A percentile compares a stretch with the other conserved stretches of the same genome.
Conservation (phyloP, 64 coral and sea anemone genomes). For the Porites australiensis region DNA sequence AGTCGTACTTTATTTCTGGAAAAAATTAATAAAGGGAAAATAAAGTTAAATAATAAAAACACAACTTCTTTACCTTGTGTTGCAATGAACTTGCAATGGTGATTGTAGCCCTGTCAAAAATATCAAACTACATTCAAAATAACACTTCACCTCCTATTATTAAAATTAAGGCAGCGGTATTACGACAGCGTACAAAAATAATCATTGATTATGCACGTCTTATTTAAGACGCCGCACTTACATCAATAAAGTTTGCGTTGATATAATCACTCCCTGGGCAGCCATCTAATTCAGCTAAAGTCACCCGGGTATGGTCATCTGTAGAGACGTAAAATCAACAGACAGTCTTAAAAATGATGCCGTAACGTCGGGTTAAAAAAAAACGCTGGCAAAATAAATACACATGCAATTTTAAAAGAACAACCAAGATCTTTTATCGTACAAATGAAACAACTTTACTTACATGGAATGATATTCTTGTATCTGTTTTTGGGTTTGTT, state of each 20-base stretch:
- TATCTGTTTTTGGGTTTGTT: conserved; percentile 93
- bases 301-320: conserved; percentile 79
- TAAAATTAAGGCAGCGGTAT: too few species aligned
- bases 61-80: conserved; percentile 66
- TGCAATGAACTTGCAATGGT: conserved; percentile 75
- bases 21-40: not conserved
- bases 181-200: not conserved
- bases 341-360: not conserved
- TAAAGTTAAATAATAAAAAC: not conserved
- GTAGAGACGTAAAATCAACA: not conserved
- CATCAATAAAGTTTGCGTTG: conserved; percentile 86
- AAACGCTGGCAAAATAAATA: not conserved
- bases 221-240: conserved; percentile 5
- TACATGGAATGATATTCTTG: conserved; percentile 86
- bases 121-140: not conserved
- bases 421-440: not conserved
- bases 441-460: not conserved
- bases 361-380: too few species aligned
- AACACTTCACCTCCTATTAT: too few species aligned
- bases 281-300: conserved; percentile 65
- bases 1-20: too few species aligned
- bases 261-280: conserved; percentile 76
- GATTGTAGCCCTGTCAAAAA: conserved; percentile 73
- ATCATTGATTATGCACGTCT: not conserved
- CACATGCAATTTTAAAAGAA: not conserved